Conservation (phyloP, 2,888 invertebrate species). For the Trichogramma evanescens region DNA sequence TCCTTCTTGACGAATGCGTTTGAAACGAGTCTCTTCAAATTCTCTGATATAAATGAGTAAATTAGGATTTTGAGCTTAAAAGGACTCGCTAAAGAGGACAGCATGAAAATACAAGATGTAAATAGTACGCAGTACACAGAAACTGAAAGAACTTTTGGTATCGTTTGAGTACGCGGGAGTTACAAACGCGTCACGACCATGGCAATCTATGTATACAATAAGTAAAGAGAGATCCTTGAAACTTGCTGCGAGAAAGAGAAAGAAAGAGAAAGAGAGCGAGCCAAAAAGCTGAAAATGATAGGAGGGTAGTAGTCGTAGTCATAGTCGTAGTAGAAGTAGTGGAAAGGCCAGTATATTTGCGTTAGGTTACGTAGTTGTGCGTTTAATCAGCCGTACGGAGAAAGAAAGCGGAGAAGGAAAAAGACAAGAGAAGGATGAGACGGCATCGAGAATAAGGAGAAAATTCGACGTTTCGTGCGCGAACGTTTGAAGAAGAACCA, state of each 20-base stretch:
- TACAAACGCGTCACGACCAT: too few species aligned
- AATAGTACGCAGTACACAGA: too few species aligned
- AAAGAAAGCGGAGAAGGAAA: constrained; percentile 9
- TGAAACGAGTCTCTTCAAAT: too few species aligned
- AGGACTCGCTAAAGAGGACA: too few species aligned
- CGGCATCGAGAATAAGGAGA: constrained; percentile 26
- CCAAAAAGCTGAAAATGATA: constrained; percentile 21
- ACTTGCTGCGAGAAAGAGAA: background rate
- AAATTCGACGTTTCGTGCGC: constrained; percentile 30
- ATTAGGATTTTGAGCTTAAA: too few species aligned
- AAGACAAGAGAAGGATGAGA: constrained; percentile 21
- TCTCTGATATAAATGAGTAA: too few species aligned
- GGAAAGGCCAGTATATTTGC: constrained; percentile 41
- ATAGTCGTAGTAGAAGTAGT: background rate
- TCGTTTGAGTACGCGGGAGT: too few species aligned
- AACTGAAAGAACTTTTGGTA: too few species aligned
- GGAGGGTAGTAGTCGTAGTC: background rate
- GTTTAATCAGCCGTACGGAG: constrained; percentile 43
- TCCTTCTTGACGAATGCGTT: too few species aligned
- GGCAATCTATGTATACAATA: too few species aligned
- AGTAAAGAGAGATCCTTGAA: constrained; percentile 4
- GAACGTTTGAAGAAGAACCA: constrained; percentile 8
- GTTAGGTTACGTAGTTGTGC: constrained; percentile 45
- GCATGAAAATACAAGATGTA: too few species aligned
- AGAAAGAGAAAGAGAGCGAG: constrained; percentile 10